Evolutionary conservation across 2,113 vertebrate species (phyloP).

Genomic region (Corydoras sp.): DNA sequence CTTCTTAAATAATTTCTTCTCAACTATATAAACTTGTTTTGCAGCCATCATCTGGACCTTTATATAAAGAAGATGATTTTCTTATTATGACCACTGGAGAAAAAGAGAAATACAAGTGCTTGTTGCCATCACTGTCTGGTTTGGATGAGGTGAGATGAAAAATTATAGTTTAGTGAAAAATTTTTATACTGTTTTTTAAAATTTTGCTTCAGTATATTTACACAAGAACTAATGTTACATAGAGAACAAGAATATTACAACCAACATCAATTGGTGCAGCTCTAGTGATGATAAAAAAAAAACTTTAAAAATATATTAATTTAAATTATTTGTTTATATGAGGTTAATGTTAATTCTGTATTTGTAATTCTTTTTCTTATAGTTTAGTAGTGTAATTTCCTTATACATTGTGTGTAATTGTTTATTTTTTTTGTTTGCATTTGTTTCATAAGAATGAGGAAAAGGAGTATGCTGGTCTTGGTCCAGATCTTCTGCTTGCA

Average conservation of each 20-base stretch:
- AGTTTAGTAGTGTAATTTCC: no score
- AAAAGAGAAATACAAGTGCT: conserved; percentile 95
- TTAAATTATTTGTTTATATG: no score
- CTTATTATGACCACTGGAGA: conserved; percentile 94
- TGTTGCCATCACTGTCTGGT: conserved; percentile 77
- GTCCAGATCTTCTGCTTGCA: conserved; percentile 78
- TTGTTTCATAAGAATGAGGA: conserved; percentile 72
- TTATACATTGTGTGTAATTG: background rate
- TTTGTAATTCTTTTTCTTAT: no score
- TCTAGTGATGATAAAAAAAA: no score
- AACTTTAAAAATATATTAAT: no score
- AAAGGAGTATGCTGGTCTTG: conserved; percentile 80
- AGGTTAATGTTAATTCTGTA: no score
- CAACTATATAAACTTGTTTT: background rate
- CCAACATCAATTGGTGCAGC: no score
- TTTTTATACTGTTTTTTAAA: no score
- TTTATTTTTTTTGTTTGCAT: background rate
- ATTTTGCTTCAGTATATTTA: no score
- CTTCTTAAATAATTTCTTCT: background rate
- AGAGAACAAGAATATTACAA: no score
- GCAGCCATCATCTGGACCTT: conserved; percentile 80
- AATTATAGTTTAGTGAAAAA: background rate
- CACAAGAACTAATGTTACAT: no score
- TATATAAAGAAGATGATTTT: conserved; percentile 93
- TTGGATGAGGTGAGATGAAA: conserved; percentile 72